Percentiles rank a stretch among this genome's conserved stretches.
Evolutionary conservation across 2,888 invertebrate species (phyloP).

Genomic region (Aporophyla nigra): DNA sequence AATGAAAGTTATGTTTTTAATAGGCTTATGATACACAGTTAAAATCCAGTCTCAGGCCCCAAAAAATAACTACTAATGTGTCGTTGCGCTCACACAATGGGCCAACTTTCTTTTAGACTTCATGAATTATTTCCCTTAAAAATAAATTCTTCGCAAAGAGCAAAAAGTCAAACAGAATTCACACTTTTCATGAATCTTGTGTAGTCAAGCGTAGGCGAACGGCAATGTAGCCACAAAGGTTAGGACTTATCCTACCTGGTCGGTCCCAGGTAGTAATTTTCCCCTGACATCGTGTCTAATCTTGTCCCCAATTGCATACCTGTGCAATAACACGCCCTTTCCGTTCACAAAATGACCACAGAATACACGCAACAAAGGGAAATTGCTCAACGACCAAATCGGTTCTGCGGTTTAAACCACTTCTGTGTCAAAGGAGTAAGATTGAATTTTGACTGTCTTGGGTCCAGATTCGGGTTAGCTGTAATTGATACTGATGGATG

Average conservation of each 20-base stretch:
- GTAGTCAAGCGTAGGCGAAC: not conserved
- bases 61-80: not conserved
- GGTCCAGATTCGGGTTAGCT: constrained; percentile 14
- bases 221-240: constrained; percentile 50
- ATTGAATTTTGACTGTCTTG: constrained; percentile 43
- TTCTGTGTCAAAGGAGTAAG: constrained; percentile 47
- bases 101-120: constrained; percentile 3
- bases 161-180: constrained; percentile 8
- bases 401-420: constrained; percentile 39
- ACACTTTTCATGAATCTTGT: constrained; percentile 1
- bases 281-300: constrained; percentile 70
- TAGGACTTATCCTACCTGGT: constrained; percentile 4
- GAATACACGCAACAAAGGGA: constrained; percentile 54
- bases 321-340: constrained; percentile 56
- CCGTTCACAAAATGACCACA: constrained; percentile 56
- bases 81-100: constrained; percentile 21
- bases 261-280: constrained; percentile 73
- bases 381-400: constrained; percentile 53
- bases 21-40: constrained; percentile 20
- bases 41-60: not conserved
- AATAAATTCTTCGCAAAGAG: not conserved
- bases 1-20: not conserved
- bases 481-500: constrained; percentile 61
- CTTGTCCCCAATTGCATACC: constrained; percentile 62
- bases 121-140: constrained; percentile 1